These are phyloP conservation scores for Eciton burchellii DNA, from an alignment of 1,140 invertebrate species.

Conservation along the genomic window DNA sequence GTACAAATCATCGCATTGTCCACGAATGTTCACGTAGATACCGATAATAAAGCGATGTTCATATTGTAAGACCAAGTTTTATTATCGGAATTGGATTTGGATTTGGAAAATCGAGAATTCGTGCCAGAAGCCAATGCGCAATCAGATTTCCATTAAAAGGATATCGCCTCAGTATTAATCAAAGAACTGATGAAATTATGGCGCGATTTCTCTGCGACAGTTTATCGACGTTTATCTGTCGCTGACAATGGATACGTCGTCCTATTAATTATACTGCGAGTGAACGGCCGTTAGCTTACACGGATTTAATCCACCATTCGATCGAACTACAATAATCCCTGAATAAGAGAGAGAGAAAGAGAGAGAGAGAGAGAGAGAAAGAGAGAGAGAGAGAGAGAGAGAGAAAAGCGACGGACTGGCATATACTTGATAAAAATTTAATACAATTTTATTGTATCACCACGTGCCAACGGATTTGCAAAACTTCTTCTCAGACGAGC, in stretches of 20 bases:
- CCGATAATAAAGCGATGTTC: too few species aligned
- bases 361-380: too few species aligned
- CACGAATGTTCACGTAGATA: too few species aligned
- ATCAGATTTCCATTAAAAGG: conserved; percentile 5
- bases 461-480: conserved; percentile 14
- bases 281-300: conserved; percentile 26
- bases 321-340: conserved; percentile 19
- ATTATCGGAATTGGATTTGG: too few species aligned
- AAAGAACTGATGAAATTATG: conserved; percentile 22
- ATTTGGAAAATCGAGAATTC: not conserved
- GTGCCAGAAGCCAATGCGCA: not conserved
- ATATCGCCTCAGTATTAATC: not conserved
- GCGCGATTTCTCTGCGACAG: not conserved
- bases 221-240: conserved; percentile 23
- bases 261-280: conserved; percentile 22
- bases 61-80: too few species aligned
- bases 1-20: too few species aligned
- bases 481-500: conserved; percentile 5
- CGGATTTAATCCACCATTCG: conserved; percentile 40
- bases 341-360: conserved; percentile 23
- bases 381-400: too few species aligned
- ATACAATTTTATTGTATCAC: conserved; percentile 28
- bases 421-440: conserved; percentile 20
- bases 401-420: too few species aligned
- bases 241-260: conserved; percentile 20